Base-by-base conservation (phyloP, 2,888 invertebrate species). In the Diplazon laetatorius region DNA sequence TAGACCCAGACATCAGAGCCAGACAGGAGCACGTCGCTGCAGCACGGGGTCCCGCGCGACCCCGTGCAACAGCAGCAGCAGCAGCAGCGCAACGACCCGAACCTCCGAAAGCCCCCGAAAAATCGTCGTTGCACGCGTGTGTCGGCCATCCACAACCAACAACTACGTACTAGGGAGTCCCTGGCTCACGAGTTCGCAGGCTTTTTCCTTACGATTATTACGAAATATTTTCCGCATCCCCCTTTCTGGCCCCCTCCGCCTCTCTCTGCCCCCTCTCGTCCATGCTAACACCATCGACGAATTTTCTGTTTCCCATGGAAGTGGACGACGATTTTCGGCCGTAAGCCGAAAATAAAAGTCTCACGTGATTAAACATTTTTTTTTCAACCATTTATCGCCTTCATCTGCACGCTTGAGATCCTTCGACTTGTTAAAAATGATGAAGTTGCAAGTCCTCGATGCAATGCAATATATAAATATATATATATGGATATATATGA, bases 1-100 rank as follows among this genome's bases (percentile, higher is more conserved):
- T 83, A 82, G 80, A 82, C 81, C 84, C 78, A 81, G 76, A 81
- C 81, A 76, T 82, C 80, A 72, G 80, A 42, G 73, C 73, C 81
- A 81, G 75, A 76, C 77, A 81, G 65, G 65, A 82, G 68, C n/a
- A 30, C 48, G 65, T 50, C 71, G 71, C 1, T 46, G 77, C 72
- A 68, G 69, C 68, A 75, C 68, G 48, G 72, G 62, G 77, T 62
- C 55, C 52, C 62, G 6, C 30, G 72, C 62, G 68, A 77, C 68
- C 72, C 68, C 44, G 52, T 65, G 16, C 65, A 20, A 20, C 52
- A 39, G 39, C 52, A 65, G 35, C 76, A n/a, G n/a, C n/a, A n/a
- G n/a, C n/a, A n/a, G n/a, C 71, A 10, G 1, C 42, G n/a, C 42
- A 30, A 30, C 2, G 30, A 4, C 4, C n/a, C 42, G 1, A 6